Conservation (phyloP, 2,797 vertebrate species). For the Myotis findleyi region DNA sequence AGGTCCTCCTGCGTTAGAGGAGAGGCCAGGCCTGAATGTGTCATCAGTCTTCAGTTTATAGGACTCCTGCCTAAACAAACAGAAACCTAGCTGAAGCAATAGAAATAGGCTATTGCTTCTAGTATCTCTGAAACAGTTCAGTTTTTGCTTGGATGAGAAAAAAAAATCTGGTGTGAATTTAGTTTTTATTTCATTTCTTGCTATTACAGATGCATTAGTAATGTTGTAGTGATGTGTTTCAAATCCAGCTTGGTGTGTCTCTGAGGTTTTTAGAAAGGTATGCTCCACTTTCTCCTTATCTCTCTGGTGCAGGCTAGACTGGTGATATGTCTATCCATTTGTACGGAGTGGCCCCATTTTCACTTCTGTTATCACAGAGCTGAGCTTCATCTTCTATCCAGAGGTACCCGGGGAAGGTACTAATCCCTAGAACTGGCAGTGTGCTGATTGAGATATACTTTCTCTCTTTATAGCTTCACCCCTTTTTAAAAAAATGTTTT, state of each 20-base stretch:
- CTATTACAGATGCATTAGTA: background rate
- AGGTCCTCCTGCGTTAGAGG: background rate
- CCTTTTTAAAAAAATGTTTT: background rate
- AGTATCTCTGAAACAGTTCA: background rate
- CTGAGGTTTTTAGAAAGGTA: background rate
- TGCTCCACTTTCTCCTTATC: background rate
- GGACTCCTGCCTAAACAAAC: background rate
- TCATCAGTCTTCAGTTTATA: background rate
- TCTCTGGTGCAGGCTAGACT: background rate
- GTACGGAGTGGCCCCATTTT: background rate
- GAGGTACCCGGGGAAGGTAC: background rate
- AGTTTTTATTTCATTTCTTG: constrained; percentile 33
- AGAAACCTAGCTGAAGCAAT: background rate
- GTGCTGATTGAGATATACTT: background rate
- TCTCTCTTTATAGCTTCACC: background rate
- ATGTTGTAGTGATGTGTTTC: background rate
- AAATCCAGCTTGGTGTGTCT: background rate
- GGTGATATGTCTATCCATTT: background rate
- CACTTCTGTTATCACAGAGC: background rate
- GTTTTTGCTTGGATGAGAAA: background rate
- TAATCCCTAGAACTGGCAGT: background rate
- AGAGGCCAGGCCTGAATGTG: background rate
- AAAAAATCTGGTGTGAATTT: background rate
- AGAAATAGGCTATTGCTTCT: background rate
- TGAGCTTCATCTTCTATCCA: background rate